Conservation (phyloP, 1,140 invertebrate genomes). For the Aradophagus sp. region DNA sequence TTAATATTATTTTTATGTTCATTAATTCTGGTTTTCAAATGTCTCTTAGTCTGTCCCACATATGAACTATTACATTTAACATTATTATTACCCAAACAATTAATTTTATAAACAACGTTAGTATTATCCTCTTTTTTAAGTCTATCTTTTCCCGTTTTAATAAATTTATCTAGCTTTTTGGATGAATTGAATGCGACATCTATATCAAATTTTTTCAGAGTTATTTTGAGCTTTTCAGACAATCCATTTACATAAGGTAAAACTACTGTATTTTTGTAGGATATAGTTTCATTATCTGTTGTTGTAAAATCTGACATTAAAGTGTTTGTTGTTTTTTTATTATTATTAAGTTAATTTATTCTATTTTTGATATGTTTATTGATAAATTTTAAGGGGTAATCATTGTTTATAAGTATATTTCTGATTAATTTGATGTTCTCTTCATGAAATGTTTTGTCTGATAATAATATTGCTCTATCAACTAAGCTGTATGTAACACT, state of each 20-base stretch:
- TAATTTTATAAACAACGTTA: conserved; percentile 19
- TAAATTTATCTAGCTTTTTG: conserved; percentile 14
- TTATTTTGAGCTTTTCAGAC: no score
- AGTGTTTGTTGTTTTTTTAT: background rate
- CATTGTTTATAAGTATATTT: conserved; percentile 1
- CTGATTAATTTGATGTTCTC: background rate
- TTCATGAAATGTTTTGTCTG: conserved; percentile 6
- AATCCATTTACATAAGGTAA: no score
- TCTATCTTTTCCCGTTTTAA: conserved; percentile 23
- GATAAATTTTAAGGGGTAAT: background rate
- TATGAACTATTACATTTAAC: conserved; percentile 1
- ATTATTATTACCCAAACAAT: conserved; percentile 3
- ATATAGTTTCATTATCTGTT: no score
- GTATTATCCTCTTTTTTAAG: conserved; percentile 6
- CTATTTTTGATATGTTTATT: background rate
- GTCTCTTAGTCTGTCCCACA: conserved; percentile 20
- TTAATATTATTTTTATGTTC: conserved; percentile 14
- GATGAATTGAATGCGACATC: background rate
- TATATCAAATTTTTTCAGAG: background rate
- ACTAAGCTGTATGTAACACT: conserved; percentile 11
- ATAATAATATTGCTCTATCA: conserved; percentile 17
- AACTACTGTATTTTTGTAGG: no score
- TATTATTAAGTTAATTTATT: background rate
- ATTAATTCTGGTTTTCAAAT: conserved; percentile 14
- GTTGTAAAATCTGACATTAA: no score